phyloP scores from a whole-genome alignment of 2,113 vertebrate species.

The human (Homo sapiens) region GRCh38 chr6:48515501-48516000 shows the following conservation, averaged over 20 bases:
- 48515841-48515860: slow-evolving; percentile 8
- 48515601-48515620: background rate
- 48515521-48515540: background rate
- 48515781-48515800: slow-evolving; percentile 41
- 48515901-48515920: slow-evolving; percentile 7
- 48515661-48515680: background rate
- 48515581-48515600: background rate
- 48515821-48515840: background rate
- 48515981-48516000: slow-evolving; percentile 22
- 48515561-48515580: background rate
- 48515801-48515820: slow-evolving; percentile 39
- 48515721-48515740: slow-evolving; percentile 41
- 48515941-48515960: slow-evolving; percentile 1
- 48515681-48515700: background rate
- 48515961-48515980: slow-evolving; percentile 37
- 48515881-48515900: slow-evolving; percentile 57
- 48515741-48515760: slow-evolving; percentile 51
- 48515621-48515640: background rate
- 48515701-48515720: slow-evolving; percentile 36
- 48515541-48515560: background rate
- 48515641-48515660: background rate
- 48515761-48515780: slow-evolving; percentile 44
- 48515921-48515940: background rate
- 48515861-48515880: slow-evolving; percentile 8
- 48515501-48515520: background rate